phyloP scores from a whole-genome alignment of 2,113 vertebrate genomes.

The Corvus cornix region DNA sequence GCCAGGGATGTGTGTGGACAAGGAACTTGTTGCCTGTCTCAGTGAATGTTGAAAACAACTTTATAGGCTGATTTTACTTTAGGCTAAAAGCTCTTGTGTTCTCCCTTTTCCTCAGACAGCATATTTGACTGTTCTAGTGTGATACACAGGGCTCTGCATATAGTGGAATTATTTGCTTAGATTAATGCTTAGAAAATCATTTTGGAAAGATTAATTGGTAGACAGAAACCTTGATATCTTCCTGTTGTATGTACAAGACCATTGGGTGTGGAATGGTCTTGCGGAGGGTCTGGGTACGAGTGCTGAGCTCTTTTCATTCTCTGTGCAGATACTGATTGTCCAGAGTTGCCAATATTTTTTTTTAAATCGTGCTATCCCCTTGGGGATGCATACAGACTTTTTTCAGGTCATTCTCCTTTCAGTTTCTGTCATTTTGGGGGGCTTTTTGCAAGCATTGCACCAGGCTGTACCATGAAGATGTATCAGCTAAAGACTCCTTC shows the following conservation, averaged over 20 bases:
- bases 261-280: not conserved
- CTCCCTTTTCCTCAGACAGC: not conserved
- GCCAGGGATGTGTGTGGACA: not conserved
- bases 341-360: not conserved
- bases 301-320: not conserved
- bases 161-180: not conserved
- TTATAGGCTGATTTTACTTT: not conserved
- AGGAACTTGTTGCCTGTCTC: not conserved
- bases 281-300: not conserved
- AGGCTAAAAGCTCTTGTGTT: not conserved
- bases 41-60: not conserved
- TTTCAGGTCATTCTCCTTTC: not conserved
- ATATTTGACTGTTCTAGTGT: not conserved
- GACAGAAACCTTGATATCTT: not conserved
- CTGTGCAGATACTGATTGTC: not conserved
- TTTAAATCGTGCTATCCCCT: not conserved
- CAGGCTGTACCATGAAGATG: not conserved
- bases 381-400: not conserved
- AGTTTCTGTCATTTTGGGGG: not conserved
- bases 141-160: not conserved
- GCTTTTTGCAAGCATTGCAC: not conserved
- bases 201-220: not conserved
- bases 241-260: not conserved
- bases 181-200: not conserved
- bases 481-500: not conserved